phyloP scores from a whole-genome alignment of 2,113 vertebrate genomes.

The Anoura caudifer region DNA sequence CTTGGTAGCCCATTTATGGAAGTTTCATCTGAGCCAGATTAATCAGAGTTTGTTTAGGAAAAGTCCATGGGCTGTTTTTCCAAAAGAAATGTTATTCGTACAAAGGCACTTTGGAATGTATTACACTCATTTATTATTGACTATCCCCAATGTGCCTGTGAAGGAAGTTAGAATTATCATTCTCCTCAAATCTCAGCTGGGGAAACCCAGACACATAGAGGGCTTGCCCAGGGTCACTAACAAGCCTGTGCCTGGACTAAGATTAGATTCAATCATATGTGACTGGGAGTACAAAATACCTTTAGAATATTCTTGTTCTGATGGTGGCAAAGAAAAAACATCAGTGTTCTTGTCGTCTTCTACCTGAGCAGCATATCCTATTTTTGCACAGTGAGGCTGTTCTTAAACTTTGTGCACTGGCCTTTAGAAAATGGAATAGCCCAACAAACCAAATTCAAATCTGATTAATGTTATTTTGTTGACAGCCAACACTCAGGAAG shows the following conservation, averaged over 20 bases:
- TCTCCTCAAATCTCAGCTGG: slow-evolving; percentile 51
- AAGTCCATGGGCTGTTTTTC: slow-evolving; percentile 62
- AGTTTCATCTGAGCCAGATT: slow-evolving; percentile 44
- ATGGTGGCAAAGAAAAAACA: slow-evolving; percentile 19
- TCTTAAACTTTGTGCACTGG: slow-evolving; percentile 10
- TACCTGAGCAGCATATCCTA: neutral
- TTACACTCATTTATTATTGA: slow-evolving; percentile 71
- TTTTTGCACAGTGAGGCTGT: slow-evolving; percentile 27
- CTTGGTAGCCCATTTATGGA: slow-evolving; percentile 37
- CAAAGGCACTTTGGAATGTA: slow-evolving; percentile 69
- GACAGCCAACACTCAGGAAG: slow-evolving; percentile 23
- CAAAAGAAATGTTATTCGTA: slow-evolving; percentile 62
- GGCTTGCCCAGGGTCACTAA: slow-evolving; percentile 45
- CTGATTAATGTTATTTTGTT: slow-evolving; percentile 62
- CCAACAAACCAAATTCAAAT: slow-evolving; percentile 46
- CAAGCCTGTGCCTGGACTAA: neutral
- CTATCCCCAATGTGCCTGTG: slow-evolving; percentile 55
- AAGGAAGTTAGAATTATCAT: slow-evolving; percentile 67
- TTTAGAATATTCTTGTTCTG: slow-evolving; percentile 21
- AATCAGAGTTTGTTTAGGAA: slow-evolving; percentile 67
- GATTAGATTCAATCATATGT: slow-evolving; percentile 46
- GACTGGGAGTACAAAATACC: neutral
- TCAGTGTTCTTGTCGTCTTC: neutral
- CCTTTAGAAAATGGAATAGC: slow-evolving; percentile 46
- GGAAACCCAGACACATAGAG: slow-evolving; percentile 30